Evolutionary conservation across 1,140 invertebrate genomes (phyloP).

Genomic region (Teleogryllus occipitalis): DNA sequence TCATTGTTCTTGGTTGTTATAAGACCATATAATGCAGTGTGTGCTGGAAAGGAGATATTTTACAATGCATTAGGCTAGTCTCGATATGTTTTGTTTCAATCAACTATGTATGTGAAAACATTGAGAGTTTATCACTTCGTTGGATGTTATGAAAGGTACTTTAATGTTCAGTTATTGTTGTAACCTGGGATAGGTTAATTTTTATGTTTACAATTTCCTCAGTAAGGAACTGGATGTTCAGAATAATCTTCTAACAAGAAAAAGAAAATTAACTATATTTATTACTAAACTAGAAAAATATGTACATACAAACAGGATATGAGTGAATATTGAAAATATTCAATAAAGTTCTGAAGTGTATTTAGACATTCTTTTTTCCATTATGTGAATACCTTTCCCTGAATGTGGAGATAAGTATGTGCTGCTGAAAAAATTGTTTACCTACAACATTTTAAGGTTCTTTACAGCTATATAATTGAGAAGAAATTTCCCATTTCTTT

Average conservation of each 20-base stretch:
- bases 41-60: background rate
- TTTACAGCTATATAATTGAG: too few species aligned
- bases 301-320: background rate
- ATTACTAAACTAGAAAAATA: background rate
- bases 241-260: background rate
- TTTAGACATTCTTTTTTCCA: background rate
- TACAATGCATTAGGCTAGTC: background rate
- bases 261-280: background rate
- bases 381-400: too few species aligned
- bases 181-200: constrained; percentile 4
- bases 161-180: background rate
- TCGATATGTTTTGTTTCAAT: background rate
- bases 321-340: background rate
- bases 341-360: constrained; percentile 1
- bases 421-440: too few species aligned
- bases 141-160: background rate
- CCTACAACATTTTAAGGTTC: too few species aligned
- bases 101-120: background rate
- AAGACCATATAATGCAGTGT: background rate
- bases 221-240: background rate
- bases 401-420: too few species aligned
- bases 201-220: background rate
- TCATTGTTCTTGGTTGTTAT: background rate
- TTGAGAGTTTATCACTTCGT: background rate
- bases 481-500: too few species aligned